Conservation (phyloP, 2,797 vertebrate genomes). For the Streptopelia turtur region DNA sequence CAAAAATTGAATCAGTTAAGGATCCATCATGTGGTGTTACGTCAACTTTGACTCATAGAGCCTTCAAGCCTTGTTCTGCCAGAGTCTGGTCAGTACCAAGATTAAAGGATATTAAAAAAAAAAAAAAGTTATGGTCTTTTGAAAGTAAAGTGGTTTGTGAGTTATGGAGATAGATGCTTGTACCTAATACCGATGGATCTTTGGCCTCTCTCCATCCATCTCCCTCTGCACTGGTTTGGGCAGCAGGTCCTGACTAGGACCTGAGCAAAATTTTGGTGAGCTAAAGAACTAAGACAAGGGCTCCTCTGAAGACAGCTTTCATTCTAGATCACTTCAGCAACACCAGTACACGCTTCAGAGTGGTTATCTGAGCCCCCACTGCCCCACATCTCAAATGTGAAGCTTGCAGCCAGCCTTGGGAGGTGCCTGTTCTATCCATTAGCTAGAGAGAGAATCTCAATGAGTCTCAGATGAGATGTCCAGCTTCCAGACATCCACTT, state of each 20-base stretch:
- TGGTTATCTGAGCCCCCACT: background rate
- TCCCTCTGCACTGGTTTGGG: background rate
- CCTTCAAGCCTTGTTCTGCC: background rate
- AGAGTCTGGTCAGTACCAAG: background rate
- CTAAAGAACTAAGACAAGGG: background rate
- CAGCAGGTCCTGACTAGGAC: background rate
- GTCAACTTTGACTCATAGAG: background rate
- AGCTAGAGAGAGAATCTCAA: background rate
- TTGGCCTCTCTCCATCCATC: background rate
- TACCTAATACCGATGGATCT: background rate
- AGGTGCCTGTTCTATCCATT: background rate
- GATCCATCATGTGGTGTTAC: background rate
- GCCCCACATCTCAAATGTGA: background rate
- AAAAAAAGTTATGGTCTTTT: background rate
- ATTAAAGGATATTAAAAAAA: background rate
- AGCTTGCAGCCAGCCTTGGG: background rate
- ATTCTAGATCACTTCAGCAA: background rate
- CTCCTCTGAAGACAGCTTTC: background rate
- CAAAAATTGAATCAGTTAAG: background rate
- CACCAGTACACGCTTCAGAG: background rate
- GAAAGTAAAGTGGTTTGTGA: background rate
- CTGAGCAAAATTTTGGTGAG: background rate
- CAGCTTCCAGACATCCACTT: background rate
- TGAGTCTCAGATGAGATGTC: background rate
- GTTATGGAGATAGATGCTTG: background rate